These are phyloP conservation scores for Potamilus streckersoni DNA, from an alignment of 1,140 invertebrate genomes.

Conservation along the genomic window DNA sequence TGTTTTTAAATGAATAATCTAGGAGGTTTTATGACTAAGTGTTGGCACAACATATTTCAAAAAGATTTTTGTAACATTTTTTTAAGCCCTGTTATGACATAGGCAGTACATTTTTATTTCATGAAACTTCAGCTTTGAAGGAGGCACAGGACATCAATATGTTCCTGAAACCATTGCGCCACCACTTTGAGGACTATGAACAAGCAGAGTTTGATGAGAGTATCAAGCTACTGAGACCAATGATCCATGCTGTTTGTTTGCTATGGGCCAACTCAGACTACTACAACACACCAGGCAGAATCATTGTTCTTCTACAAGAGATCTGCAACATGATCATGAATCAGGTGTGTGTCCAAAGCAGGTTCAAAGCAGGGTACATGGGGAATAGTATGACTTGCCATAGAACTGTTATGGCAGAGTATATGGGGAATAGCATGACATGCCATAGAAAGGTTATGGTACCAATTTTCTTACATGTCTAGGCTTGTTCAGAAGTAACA, in stretches of 20 bases:
- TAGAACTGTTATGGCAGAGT: too few relatives aligned
- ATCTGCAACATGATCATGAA: conserved; percentile 92
- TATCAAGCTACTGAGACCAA: conserved; percentile 62
- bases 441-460: not conserved
- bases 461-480: too few relatives aligned
- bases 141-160: conserved; percentile 92
- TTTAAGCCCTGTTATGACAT: not conserved
- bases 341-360: conserved; percentile 47
- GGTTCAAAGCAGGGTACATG: not conserved
- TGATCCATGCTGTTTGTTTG: conserved; percentile 87
- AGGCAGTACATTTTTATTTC: not conserved
- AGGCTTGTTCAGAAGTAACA: too few relatives aligned
- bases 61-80: not conserved
- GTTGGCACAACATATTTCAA: not conserved
- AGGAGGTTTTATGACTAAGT: not conserved
- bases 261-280: conserved; percentile 90
- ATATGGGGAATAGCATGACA: not conserved
- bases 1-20: not conserved
- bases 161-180: conserved; percentile 85
- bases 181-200: conserved; percentile 84
- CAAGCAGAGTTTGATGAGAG: conserved; percentile 73
- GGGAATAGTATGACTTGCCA: not conserved
- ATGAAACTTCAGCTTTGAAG: conserved; percentile 75
- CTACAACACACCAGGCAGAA: conserved; percentile 88
- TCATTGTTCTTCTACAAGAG: conserved; percentile 89